Evolutionary conservation across 2,113 vertebrate species (phyloP), one percentile per base, ranked within the genome.

Genomic region (Speoplatyrhinus poulsoni): DNA sequence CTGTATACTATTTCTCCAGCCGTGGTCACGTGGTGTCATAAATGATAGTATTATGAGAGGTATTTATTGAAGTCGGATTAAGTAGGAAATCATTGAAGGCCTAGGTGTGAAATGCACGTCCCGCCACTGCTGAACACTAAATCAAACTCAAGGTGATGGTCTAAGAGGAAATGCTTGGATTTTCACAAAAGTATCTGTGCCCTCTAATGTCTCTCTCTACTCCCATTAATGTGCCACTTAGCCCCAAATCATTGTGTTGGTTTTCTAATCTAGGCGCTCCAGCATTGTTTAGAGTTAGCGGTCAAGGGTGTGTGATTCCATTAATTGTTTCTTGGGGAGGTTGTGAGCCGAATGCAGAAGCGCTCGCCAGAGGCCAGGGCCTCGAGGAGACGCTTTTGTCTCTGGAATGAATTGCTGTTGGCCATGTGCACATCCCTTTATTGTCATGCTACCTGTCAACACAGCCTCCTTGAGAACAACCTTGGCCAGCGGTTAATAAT

Each of bases 301-400:
- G 72, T 84, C 83, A 90, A 87, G 85, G 85, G 59, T 68, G 49
- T 78, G 61, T 73, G 79, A 79, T 82, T 75, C 74, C 72, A 69
- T 77, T 83, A 85, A 88, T 89, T 82, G 81, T 75, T 81, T 87
- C 76, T 82, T 33, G 15, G 70, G 67, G 50, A 80, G 36, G 62
- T 52, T 65, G 71, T 89, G 80, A 80, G 54, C 57, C 8, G 81
- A 50, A 59, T 82, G 57, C 72, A 73, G 33, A 80, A 61, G 36
- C 36, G 7, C 36, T 41, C 5, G 66, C 6, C 3, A 6, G 12
- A 32, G 32, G 54, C 16, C 41, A 13, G n/a, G 52, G 17, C 4
- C 15, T 26, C 12, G 49, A 50, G 53, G 16, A 61, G 55, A 60
- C 41, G 69, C 59, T 56, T 46, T 46, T 54, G 16, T 60, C 0